Evolutionary conservation across 2,113 vertebrate genomes (phyloP), one percentile per base, ranked within the genome.

Genomic region (Pelvicachromis taeniatus): DNA sequence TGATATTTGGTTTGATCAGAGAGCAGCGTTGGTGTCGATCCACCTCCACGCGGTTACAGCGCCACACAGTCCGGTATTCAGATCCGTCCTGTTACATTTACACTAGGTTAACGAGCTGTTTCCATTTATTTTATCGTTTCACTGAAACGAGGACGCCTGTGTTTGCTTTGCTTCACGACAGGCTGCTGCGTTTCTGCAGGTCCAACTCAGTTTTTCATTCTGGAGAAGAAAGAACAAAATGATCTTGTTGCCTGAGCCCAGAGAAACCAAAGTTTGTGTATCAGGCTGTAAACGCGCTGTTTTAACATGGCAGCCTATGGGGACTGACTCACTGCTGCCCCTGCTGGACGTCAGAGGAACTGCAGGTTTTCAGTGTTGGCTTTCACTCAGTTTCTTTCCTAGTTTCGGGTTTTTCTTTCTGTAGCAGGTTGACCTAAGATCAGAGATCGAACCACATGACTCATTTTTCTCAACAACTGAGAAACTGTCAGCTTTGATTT

Each of bases 191-290:
- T 21, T 54, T 6, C 29, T 33, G 58, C 58, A 19, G 58, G 2
- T 61, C 58, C 58, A 0, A 10, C 16, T 35, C 17, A 35, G 58
- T 35, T 61, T 19, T 4, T 61, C 11, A 0, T 19, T 4, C 16
- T 1, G 19, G 33, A 61, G 31, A 9, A 4, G 16, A 35, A 61
- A 2, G 2, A 61, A 35, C 58, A n/a, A 35, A 35, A 33, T 61
- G 16, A 7, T 35, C 0, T 61, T 1, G 7, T 0, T 61, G 26
- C 17, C 9, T n/a, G 31, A 35, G 4, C 58, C 16, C 17, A 9
- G 16, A 61, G 29, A 11, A n/a, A n/a, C n/a, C n/a, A n/a, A n/a
- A 9, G 26, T 59, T 59, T 31, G 26, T 59, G 9, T 17, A 0
- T 61, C 33, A 13, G 59, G 4, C 4, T 65, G 33, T 65, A 40